Evolutionary conservation across 1,140 invertebrate species (phyloP).

Genomic region (Aricia agestis): DNA sequence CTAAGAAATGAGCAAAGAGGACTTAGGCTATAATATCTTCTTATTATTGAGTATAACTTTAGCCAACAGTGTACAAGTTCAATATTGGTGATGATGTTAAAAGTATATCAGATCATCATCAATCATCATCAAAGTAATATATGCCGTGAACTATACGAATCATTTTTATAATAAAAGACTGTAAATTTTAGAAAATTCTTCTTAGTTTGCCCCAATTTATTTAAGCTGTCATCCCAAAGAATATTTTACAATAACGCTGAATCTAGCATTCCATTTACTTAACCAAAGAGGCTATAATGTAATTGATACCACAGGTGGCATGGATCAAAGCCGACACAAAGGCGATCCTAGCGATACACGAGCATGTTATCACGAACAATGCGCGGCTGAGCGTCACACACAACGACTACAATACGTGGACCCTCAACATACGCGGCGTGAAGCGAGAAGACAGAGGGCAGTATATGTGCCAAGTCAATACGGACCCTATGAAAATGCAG

Average conservation of each 20-base stretch:
- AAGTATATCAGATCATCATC: no score
- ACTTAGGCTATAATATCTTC: not conserved
- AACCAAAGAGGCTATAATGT: constrained; percentile 2
- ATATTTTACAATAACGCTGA: not conserved
- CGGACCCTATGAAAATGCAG: constrained; percentile 95
- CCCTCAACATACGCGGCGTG: constrained; percentile 88
- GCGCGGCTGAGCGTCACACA: constrained; percentile 89
- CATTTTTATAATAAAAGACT: no score
- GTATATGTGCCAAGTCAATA: constrained; percentile 96
- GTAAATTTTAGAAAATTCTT: no score
- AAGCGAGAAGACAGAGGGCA: constrained; percentile 89
- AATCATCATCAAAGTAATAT: no score
- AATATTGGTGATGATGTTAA: no score
- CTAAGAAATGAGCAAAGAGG: not conserved
- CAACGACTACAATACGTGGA: constrained; percentile 92
- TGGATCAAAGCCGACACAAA: constrained; percentile 96
- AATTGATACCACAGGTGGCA: constrained; percentile 81
- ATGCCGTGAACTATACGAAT: no score
- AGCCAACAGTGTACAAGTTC: no score
- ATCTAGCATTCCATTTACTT: not conserved
- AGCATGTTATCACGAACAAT: constrained; percentile 94
- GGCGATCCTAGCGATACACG: constrained; percentile 93
- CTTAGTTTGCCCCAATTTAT: not conserved
- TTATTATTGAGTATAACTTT: no score
- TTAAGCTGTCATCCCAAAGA: not conserved